Conservation (phyloP, 2,888 invertebrate genomes). For the Euzophera pinguis region DNA sequence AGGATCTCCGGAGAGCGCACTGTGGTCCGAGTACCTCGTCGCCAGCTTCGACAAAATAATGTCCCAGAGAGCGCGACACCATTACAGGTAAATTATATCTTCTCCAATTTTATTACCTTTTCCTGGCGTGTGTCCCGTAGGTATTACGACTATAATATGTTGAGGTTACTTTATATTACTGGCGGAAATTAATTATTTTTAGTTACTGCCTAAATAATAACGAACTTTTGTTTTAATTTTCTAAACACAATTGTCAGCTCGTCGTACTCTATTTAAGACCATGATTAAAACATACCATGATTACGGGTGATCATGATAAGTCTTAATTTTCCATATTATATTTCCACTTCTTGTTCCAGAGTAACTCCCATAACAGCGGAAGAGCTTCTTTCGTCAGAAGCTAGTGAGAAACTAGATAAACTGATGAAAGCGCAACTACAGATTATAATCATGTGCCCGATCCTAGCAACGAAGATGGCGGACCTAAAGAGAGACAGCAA, state of each 20-base stretch:
- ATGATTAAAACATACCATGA: too few relatives aligned
- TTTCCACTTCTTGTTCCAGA: slow-evolving; percentile 62
- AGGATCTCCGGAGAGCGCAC: slow-evolving; percentile 86
- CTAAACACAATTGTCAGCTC: too few relatives aligned
- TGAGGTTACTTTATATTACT: too few relatives aligned
- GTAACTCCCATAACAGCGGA: slow-evolving; percentile 87
- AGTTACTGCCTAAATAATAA: too few relatives aligned
- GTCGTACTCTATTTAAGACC: too few relatives aligned
- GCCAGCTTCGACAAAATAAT: slow-evolving; percentile 92
- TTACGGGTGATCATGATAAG: too few relatives aligned
- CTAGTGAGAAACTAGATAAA: slow-evolving; percentile 73
- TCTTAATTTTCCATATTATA: too few relatives aligned
- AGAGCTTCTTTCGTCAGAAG: slow-evolving; percentile 79
- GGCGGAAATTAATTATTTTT: too few relatives aligned
- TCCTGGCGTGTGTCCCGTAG: too few relatives aligned
- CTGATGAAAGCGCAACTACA: slow-evolving; percentile 85
- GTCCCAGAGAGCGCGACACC: slow-evolving; percentile 88
- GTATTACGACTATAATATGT: too few relatives aligned
- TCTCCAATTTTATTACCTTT: not conserved
- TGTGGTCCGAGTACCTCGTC: slow-evolving; percentile 90
- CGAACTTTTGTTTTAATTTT: too few relatives aligned
- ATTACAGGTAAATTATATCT: slow-evolving; percentile 83
- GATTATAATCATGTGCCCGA: slow-evolving; percentile 89
- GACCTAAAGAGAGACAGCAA: slow-evolving; percentile 75
- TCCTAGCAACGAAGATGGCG: slow-evolving; percentile 81